phyloP scores from a whole-genome alignment of 2,888 invertebrate genomes.

The Lobophora halterata region DNA sequence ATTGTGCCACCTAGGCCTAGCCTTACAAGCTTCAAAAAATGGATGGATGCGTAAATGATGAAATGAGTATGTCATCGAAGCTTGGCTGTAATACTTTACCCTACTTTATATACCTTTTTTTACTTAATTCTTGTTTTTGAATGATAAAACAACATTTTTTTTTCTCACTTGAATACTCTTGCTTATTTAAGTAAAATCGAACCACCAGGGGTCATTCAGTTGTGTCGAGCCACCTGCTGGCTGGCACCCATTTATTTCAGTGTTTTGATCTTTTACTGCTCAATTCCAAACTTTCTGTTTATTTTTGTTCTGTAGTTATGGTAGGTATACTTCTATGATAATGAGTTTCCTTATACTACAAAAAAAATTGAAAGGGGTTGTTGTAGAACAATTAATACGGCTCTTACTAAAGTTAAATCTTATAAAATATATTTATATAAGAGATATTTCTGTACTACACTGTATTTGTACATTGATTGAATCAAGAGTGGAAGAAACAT shows the following conservation, averaged over 20 bases:
- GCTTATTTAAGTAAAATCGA: no score
- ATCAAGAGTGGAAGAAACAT: conserved; percentile 25
- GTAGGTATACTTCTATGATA: no score
- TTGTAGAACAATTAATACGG: conserved; percentile 1
- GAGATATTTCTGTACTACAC: no score
- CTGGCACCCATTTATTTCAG: conserved; percentile 12
- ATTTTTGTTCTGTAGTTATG: neutral
- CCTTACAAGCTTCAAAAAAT: no score
- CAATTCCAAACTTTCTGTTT: conserved; percentile 6
- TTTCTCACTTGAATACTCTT: conserved; percentile 13
- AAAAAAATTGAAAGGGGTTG: neutral
- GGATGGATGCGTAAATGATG: no score
- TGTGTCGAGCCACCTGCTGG: conserved; percentile 29
- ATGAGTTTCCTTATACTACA: no score
- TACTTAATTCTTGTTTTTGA: no score
- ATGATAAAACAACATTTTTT: conserved; percentile 9
- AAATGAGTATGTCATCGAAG: no score
- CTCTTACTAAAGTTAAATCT: conserved; percentile 1
- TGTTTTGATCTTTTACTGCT: conserved; percentile 13
- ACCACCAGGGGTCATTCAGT: conserved; percentile 26
- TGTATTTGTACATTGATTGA: neutral
- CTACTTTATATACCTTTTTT: no score
- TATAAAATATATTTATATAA: conserved; percentile 1
- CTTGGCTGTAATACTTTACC: no score
- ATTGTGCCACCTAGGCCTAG: no score